Conservation (phyloP, 2,113 vertebrate species). For the Coreoperca whiteheadi region DNA sequence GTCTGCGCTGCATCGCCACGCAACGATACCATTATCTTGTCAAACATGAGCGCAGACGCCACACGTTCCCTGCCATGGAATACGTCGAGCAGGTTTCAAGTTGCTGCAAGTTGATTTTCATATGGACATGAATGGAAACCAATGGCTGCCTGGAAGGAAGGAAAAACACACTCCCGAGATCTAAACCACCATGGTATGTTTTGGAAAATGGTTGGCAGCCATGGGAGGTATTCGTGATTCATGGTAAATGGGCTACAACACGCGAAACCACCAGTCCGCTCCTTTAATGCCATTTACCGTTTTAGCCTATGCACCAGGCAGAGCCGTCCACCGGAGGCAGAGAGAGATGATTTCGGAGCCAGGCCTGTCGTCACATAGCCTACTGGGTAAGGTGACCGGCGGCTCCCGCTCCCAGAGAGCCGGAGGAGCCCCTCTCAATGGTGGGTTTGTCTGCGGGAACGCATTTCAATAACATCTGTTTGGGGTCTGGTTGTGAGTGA, state of each 20-base stretch:
- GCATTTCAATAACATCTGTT: constrained; percentile 76
- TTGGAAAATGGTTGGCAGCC: constrained; percentile 59
- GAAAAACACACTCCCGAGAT: constrained; percentile 33
- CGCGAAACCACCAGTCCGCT: constrained; percentile 27
- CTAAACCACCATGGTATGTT: constrained; percentile 43
- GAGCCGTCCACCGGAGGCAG: constrained; percentile 21
- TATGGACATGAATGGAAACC: constrained; percentile 59
- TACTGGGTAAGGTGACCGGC: constrained; percentile 25
- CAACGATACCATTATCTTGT: not conserved
- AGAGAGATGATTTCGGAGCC: not conserved
- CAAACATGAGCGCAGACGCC: constrained; percentile 11
- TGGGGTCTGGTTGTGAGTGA: constrained; percentile 61
- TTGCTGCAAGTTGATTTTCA: constrained; percentile 39
- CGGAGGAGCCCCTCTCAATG: constrained; percentile 27
- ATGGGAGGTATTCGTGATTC: constrained; percentile 37
- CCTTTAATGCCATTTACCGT: constrained; percentile 21
- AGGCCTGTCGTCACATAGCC: not conserved
- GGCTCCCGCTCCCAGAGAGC: constrained; percentile 20
- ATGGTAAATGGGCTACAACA: constrained; percentile 35
- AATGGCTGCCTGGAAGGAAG: constrained; percentile 41
- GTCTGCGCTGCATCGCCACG: not conserved
- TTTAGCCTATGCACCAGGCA: constrained; percentile 34
- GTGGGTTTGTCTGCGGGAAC: constrained; percentile 44
- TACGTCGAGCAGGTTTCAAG: constrained; percentile 23
- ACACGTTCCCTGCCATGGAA: constrained; percentile 23